Percentiles rank a stretch among this genome's conserved stretches.
Evolutionary conservation across 2,113 vertebrate species (phyloP).

Genomic region (Gopherus flavomarginatus): DNA sequence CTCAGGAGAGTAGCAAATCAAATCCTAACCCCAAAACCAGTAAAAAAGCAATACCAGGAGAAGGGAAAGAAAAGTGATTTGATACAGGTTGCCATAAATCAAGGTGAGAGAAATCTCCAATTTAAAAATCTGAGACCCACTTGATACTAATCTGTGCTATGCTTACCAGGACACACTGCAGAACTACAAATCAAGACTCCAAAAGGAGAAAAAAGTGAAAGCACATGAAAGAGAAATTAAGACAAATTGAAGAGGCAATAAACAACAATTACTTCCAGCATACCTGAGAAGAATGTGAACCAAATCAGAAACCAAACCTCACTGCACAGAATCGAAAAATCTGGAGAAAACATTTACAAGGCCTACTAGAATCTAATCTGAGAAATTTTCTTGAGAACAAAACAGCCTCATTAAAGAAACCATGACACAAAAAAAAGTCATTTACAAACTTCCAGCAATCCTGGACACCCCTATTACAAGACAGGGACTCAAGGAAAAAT

Average conservation of each 20-base stretch:
- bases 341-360: background rate
- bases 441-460: background rate
- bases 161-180: background rate
- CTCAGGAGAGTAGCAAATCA: background rate
- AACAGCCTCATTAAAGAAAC: background rate
- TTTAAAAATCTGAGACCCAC: background rate
- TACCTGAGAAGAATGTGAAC: background rate
- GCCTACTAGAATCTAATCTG: background rate
- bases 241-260: background rate
- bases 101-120: background rate
- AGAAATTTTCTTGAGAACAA: background rate
- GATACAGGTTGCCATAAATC: background rate
- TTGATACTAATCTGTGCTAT: background rate
- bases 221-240: background rate
- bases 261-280: background rate
- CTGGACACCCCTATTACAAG: background rate
- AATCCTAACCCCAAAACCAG: background rate
- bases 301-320: background rate
- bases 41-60: background rate
- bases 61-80: background rate
- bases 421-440: background rate
- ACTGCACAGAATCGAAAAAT: background rate
- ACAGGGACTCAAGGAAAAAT: background rate
- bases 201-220: background rate
- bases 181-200: background rate